Conservation (phyloP, 2,113 vertebrate genomes). For the Tragelaphus imberbis region DNA sequence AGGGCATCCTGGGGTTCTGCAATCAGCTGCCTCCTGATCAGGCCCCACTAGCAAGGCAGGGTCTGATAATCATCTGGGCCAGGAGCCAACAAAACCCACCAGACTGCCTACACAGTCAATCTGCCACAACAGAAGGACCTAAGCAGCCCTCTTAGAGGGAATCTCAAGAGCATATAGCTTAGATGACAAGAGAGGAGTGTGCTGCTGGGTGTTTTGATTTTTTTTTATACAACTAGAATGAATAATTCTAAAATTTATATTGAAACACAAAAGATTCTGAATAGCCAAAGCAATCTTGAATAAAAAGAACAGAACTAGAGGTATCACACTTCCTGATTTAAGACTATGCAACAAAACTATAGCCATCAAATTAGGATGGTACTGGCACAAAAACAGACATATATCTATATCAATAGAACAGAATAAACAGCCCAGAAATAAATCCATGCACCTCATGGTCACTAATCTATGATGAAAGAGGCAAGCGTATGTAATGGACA, state of each 20-base stretch:
- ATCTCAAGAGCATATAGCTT: neutral
- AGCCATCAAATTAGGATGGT: neutral
- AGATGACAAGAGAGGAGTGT: neutral
- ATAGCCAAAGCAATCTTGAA: neutral
- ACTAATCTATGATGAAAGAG: neutral
- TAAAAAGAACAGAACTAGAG: neutral
- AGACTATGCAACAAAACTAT: neutral
- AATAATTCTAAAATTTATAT: neutral
- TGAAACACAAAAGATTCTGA: neutral
- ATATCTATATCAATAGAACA: neutral
- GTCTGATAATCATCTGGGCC: neutral
- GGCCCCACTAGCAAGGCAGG: neutral
- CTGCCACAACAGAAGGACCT: neutral
- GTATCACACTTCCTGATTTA: neutral
- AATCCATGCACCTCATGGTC: neutral
- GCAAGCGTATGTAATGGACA: fast-evolving
- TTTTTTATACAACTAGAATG: neutral
- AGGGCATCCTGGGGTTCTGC: neutral
- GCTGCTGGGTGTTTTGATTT: neutral
- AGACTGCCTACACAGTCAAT: neutral
- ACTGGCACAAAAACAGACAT: neutral
- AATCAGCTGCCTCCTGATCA: neutral
- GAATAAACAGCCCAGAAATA: neutral
- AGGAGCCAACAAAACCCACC: neutral
- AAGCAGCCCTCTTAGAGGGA: neutral